Base-by-base conservation (phyloP, 2,888 invertebrate genomes). In the Candidula unifasciata region DNA sequence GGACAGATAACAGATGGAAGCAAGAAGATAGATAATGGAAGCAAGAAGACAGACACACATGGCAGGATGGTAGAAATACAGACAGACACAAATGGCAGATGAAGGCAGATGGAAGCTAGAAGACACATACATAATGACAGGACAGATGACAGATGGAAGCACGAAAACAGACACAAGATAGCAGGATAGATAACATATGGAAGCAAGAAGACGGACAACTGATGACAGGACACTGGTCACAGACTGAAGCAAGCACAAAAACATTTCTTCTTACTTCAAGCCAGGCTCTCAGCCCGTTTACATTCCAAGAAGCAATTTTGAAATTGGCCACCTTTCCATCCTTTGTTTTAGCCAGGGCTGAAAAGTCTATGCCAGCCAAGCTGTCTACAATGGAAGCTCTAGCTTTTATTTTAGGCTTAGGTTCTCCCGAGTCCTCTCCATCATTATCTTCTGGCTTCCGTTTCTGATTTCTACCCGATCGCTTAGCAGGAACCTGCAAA, bases 221-320 rank as follows among this genome's bases (percentile, higher is more conserved):
- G 44, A 44, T 44, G 13, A 10, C 44, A 44, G 44, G 44, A 44
- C 44, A 44, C 44, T 44, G 13, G 44, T 44, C 6, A 44, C 6
- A 44, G 44, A 44, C 13, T 13, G 60, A 60, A n/a, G n/a, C 21
- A 60, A 13, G 24, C 10, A 60, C 18, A 60, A 0, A 60, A 60
- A 44, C 44, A 44, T 44, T 44, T n/a, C 60, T 24, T 16, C 90
- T 89, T 87, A 93, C 96, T 93, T 96, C 96, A 66, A 97, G 90
- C 96, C 98, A 97, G 0, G 98, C 97, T 88, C 98, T 95, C 68
- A 99, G 94, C 0, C 99, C 99, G 91, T 97, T 97, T n/a, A 99
- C 96, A 94, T 99, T 99, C 99, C 99, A 99, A 81, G 96, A 96
- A 0, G 96, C 95, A 90, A 99, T 97, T 95, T 98, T 98, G 54